Conservation (phyloP, 2,113 vertebrate genomes). For the Oncorhynchus clarkii region DNA sequence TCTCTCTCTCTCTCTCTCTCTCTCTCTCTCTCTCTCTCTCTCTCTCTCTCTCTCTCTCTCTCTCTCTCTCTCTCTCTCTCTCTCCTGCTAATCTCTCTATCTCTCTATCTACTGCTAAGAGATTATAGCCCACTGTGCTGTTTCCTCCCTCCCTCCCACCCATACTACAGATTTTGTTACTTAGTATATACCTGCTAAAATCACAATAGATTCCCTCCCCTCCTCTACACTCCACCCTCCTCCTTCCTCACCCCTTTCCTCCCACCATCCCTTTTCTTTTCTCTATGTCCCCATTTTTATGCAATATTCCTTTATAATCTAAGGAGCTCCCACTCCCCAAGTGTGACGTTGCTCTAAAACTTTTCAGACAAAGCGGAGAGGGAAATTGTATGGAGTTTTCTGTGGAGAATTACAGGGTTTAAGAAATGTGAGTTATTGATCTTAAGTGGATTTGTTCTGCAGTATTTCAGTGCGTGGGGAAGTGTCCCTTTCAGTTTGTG, state of each 20-base stretch:
- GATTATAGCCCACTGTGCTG: neutral
- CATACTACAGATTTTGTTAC: neutral
- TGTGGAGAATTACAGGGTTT: constrained; percentile 68
- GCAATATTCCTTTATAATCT: constrained; percentile 46
- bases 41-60: neutral
- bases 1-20: neutral
- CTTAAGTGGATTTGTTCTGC: constrained; percentile 63
- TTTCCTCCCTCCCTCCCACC: neutral
- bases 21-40: neutral
- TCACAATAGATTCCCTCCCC: neutral
- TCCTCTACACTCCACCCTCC: neutral
- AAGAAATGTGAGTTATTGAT: constrained; percentile 76
- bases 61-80: neutral
- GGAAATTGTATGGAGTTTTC: constrained; percentile 62
- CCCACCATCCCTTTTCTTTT: neutral
- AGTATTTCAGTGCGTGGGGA: constrained; percentile 37
- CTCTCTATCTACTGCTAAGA: neutral
- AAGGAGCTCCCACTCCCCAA: constrained; percentile 35
- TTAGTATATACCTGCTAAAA: constrained; percentile 6
- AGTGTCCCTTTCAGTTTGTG: constrained; percentile 13
- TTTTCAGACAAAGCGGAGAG: constrained; percentile 55
- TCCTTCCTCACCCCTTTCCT: neutral
- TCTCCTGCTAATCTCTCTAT: neutral
- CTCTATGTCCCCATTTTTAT: constrained; percentile 47
- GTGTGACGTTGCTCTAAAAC: constrained; percentile 52